Percentiles rank a stretch among this genome's conserved stretches.
Conservation (phyloP, 2,113 vertebrate species). For the Chiloscyllium plagiosum region DNA sequence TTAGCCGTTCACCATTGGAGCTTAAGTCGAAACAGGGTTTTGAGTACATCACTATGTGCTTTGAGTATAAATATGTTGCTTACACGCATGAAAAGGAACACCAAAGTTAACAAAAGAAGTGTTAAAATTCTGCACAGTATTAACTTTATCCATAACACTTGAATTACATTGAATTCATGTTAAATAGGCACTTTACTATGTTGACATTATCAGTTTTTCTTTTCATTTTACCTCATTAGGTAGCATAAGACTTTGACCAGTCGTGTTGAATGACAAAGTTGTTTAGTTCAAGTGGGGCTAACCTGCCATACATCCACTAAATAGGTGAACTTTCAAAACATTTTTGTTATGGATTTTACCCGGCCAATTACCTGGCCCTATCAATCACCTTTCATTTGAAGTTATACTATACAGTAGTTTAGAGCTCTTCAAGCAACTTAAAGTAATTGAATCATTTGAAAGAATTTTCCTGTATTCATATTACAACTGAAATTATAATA, state of each 20-base stretch:
- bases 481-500: too few relatives aligned
- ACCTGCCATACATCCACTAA: not conserved
- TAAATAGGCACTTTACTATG: not conserved
- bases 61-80: not conserved
- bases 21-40: not conserved
- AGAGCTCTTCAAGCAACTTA: not conserved
- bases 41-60: not conserved
- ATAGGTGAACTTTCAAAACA: not conserved
- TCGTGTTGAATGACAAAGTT: not conserved
- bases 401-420: not conserved
- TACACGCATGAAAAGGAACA: not conserved
- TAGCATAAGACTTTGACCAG: not conserved
- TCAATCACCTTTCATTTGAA: not conserved
- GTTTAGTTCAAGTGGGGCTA: not conserved
- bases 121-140: not conserved
- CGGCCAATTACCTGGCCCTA: not conserved
- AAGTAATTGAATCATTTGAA: not conserved
- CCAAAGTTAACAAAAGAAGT: not conserved
- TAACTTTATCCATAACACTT: not conserved
- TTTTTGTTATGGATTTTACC: not conserved
- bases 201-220: not conserved
- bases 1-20: not conserved
- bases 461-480: slow-evolving; percentile 1
- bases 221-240: slow-evolving; percentile 3
- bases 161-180: not conserved